These are phyloP conservation scores for Achatina immaculata DNA, from an alignment of 1,140 invertebrate genomes.

Conservation along the genomic window DNA sequence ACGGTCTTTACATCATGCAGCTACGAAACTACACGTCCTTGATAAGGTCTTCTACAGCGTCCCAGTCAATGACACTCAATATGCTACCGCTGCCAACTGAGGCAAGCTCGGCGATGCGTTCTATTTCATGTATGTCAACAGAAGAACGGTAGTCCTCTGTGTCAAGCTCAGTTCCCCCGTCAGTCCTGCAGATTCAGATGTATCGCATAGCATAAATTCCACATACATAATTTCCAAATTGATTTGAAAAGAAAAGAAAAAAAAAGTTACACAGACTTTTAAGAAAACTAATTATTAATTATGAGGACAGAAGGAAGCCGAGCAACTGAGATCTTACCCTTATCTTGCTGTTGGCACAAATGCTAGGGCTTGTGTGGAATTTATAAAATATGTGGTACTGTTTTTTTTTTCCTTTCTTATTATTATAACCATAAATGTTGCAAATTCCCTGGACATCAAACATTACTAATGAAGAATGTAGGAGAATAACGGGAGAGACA, in stretches of 20 bases:
- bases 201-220: too few species aligned
- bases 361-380: too few species aligned
- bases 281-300: neutral
- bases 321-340: too few species aligned
- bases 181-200: neutral
- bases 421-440: too few species aligned
- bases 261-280: neutral
- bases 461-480: too few species aligned
- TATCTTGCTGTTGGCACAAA: too few species aligned
- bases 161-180: conserved; percentile 29
- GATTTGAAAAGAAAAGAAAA: neutral
- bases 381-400: too few species aligned
- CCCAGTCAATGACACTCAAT: conserved; percentile 69
- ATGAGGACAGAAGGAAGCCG: too few species aligned
- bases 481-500: too few species aligned
- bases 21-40: conserved; percentile 47
- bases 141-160: conserved; percentile 56
- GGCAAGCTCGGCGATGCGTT: conserved; percentile 59
- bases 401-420: too few species aligned
- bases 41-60: conserved; percentile 65
- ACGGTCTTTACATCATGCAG: neutral
- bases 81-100: conserved; percentile 65
- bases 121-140: conserved; percentile 64
- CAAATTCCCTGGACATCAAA: too few species aligned
- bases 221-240: too few species aligned